Percentiles rank a stretch among this genome's conserved stretches.
These are phyloP conservation scores for Eupithecia centaureata DNA, from an alignment of 2,888 invertebrate species.

Conservation along the genomic window DNA sequence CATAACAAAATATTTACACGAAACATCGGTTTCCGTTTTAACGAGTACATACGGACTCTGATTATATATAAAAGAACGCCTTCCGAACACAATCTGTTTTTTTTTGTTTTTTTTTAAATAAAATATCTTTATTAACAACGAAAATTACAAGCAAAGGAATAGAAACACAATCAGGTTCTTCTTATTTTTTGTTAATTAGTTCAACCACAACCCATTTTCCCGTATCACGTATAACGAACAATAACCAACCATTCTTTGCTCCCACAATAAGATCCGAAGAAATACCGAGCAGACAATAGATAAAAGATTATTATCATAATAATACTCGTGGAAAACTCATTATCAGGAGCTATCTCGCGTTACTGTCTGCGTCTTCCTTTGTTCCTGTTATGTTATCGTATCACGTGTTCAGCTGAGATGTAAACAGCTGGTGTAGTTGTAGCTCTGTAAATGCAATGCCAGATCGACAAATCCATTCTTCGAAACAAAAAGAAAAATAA, in stretches of 20 bases:
- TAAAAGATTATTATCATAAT: constrained; percentile 63
- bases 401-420: constrained; percentile 36
- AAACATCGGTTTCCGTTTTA: no score
- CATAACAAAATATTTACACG: no score
- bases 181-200: constrained; percentile 8
- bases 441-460: no score
- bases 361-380: constrained; percentile 51
- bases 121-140: no score
- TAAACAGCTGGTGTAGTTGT: constrained; percentile 21
- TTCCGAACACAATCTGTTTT: no score
- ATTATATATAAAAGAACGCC: no score
- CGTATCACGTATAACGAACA: constrained; percentile 24
- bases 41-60: no score
- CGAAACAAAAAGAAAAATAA: no score
- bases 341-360: constrained; percentile 61
- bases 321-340: constrained; percentile 69
- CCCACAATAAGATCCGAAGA: constrained; percentile 50
- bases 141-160: no score
- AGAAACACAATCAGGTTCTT: no score
- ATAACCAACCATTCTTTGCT: constrained; percentile 38
- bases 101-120: no score
- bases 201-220: constrained; percentile 4
- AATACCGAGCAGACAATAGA: constrained; percentile 55
- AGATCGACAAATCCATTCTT: no score
- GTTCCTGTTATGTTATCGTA: constrained; percentile 46